Evolutionary conservation across 92 coral and sea anemone genomes (phyloP).

Genomic region (Pocillopora grandis): DNA sequence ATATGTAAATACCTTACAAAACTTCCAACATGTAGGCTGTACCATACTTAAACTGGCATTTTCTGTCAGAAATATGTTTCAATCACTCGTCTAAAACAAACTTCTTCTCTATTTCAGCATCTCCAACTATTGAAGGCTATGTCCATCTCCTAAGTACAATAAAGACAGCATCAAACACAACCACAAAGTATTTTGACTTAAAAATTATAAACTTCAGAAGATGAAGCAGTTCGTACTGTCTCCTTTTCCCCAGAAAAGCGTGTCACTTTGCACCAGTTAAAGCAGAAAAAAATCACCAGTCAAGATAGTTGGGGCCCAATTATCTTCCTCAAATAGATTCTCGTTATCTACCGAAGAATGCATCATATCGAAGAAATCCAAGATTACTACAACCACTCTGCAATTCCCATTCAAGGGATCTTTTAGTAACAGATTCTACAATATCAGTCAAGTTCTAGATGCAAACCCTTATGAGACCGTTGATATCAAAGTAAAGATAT

Average conservation of each 20-base stretch:
- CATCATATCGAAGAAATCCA: conserved; percentile 48
- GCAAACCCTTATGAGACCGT: conserved; percentile 49
- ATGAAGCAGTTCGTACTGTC: conserved; percentile 41
- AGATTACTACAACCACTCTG: conserved; percentile 36
- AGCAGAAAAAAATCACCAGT: conserved; percentile 31
- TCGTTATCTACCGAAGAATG: conserved; percentile 40
- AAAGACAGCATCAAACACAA: conserved; percentile 39
- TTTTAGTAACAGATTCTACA: no score
- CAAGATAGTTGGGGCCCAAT: conserved; percentile 37
- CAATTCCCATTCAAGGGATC: conserved; percentile 15
- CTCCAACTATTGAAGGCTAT: conserved; percentile 45
- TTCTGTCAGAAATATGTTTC: conserved; percentile 7
- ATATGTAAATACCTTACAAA: background rate
- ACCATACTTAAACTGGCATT: background rate
- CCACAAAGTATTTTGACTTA: conserved; percentile 49
- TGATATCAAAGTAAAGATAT: conserved; percentile 50
- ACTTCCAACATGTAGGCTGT: conserved; percentile 1
- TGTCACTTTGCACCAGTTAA: conserved; percentile 22
- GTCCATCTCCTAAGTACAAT: conserved; percentile 31
- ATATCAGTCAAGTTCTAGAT: no score
- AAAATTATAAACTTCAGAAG: conserved; percentile 41
- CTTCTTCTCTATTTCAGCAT: conserved; percentile 28
- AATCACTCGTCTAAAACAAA: background rate
- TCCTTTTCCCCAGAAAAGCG: conserved; percentile 53
- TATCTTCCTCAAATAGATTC: conserved; percentile 35